phyloP scores from a whole-genome alignment of 2,113 vertebrate genomes.

The Ctenomys sociabilis region DNA sequence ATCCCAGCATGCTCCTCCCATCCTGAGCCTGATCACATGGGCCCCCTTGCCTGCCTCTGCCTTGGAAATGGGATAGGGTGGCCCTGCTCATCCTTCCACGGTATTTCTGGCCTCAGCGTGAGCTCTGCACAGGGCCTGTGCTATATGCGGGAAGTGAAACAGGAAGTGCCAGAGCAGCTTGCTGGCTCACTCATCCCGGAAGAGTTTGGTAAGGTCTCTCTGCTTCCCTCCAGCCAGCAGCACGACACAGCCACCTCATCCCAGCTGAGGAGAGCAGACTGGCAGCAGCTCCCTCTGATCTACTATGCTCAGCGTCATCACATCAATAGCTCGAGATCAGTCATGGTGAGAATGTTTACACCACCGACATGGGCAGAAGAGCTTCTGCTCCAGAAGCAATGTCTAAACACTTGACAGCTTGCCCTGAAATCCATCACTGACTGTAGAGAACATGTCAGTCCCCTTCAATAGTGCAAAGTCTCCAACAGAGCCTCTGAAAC shows the following conservation, averaged over 20 bases:
- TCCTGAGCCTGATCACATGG: slow-evolving; percentile 58
- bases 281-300: neutral
- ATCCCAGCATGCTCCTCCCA: slow-evolving; percentile 57
- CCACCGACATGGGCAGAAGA: slow-evolving; percentile 28
- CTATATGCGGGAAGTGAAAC: neutral
- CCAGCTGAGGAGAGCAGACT: neutral
- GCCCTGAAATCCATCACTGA: neutral
- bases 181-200: neutral
- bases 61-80: neutral
- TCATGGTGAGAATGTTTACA: neutral
- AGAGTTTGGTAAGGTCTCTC: neutral
- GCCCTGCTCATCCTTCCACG: neutral
- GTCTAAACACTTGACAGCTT: neutral
- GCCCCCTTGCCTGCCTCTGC: slow-evolving; percentile 47
- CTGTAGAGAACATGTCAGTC: neutral
- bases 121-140: neutral
- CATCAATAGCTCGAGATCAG: neutral
- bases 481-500: neutral
- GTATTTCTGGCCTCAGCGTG: neutral
- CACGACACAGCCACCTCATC: rapidly evolving
- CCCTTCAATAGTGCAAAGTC: neutral
- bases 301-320: neutral
- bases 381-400: neutral
- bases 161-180: neutral
- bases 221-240: neutral